A percentile compares a stretch with the other conserved stretches of the same genome.
Evolutionary conservation across 2,888 invertebrate species (phyloP).

Genomic region (Pecten maximus): DNA sequence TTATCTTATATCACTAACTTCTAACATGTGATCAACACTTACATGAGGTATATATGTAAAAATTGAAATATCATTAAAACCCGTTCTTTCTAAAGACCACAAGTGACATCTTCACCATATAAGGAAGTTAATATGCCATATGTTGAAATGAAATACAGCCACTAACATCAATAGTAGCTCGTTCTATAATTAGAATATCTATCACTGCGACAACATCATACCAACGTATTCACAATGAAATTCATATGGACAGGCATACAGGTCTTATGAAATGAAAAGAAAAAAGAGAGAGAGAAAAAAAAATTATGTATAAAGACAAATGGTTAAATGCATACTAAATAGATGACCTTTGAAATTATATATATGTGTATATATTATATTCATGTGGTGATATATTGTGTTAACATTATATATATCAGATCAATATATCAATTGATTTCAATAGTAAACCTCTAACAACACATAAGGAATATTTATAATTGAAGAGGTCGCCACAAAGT

Average conservation of each 20-base stretch:
- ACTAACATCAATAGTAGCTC: neutral
- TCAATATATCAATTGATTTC: neutral
- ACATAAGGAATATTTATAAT: neutral
- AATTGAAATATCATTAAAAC: constrained; percentile 35
- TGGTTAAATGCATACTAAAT: neutral
- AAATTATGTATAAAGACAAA: neutral
- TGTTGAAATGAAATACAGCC: neutral
- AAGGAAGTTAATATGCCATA: constrained; percentile 1
- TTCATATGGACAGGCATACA: neutral
- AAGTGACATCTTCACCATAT: constrained; percentile 15
- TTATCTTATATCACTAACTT: neutral
- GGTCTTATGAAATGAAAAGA: neutral
- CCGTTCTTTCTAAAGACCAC: constrained; percentile 33
- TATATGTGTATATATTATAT: neutral
- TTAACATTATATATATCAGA: constrained; percentile 6
- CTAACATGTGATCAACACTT: neutral
- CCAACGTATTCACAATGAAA: neutral
- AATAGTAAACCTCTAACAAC: neutral
- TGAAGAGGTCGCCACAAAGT: neutral
- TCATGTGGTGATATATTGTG: neutral
- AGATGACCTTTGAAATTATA: neutral
- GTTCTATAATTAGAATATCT: neutral
- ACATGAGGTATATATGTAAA: constrained; percentile 35
- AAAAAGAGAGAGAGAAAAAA: constrained; percentile 14
- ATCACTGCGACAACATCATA: constrained; percentile 7